phyloP scores from a whole-genome alignment of 2,113 vertebrate species.

The Rana temporaria region DNA sequence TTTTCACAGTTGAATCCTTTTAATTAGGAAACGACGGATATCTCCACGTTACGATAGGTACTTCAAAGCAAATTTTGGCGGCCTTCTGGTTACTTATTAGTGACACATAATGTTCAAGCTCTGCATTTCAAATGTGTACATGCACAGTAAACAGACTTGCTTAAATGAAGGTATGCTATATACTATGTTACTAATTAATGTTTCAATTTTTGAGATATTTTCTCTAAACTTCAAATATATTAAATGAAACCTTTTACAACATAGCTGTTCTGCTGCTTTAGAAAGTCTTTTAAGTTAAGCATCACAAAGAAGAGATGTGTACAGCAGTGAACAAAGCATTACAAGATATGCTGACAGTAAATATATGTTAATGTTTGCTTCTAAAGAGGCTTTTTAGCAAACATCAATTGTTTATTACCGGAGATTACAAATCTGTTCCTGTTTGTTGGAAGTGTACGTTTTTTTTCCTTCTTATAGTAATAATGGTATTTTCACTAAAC shows the following conservation, averaged over 20 bases:
- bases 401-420: background rate
- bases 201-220: conserved; percentile 22
- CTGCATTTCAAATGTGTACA: conserved; percentile 43
- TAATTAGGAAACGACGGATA: conserved; percentile 44
- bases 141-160: conserved; percentile 6
- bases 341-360: conserved; percentile 10
- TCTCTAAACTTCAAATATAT: conserved; percentile 12
- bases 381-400: background rate
- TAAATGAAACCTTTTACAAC: conserved; percentile 37
- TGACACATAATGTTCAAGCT: conserved; percentile 40
- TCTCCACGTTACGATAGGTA: conserved; percentile 7
- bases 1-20: conserved; percentile 26
- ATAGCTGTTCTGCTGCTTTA: background rate
- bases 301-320: background rate
- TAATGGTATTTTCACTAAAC: background rate
- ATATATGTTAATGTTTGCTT: conserved; percentile 23
- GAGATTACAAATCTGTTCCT: background rate
- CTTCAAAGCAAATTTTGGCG: conserved; percentile 34
- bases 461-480: too few relatives aligned
- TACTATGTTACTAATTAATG: conserved; percentile 42
- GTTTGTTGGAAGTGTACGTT: too few relatives aligned
- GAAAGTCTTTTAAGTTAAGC: conserved; percentile 17
- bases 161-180: conserved; percentile 24
- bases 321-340: conserved; percentile 16
- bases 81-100: conserved; percentile 30